Conservation (phyloP, 2,888 invertebrate species). For the Laspeyria flexula region DNA sequence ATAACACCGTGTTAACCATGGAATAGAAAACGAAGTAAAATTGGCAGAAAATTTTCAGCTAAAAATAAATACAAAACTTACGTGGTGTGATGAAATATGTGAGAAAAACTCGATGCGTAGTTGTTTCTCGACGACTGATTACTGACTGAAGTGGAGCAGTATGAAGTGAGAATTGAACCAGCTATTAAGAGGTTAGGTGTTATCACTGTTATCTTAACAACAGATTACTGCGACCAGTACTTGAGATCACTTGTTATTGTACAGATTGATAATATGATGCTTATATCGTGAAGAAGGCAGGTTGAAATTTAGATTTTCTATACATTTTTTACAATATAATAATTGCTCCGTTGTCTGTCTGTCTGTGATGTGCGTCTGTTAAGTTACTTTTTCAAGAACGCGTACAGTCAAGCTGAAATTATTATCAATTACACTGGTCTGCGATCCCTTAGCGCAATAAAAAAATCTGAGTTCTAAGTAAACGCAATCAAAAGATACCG, state of each 20-base stretch:
- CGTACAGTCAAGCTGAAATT: no score
- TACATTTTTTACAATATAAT: no score
- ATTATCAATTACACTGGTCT: no score
- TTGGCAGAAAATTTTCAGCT: conserved; percentile 9
- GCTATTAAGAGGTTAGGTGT: conserved; percentile 45
- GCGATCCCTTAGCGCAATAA: no score
- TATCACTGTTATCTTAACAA: conserved; percentile 57
- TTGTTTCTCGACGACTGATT: conserved; percentile 5
- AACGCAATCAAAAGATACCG: no score
- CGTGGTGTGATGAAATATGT: conserved; percentile 20
- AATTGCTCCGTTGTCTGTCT: no score
- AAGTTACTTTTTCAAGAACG: no score
- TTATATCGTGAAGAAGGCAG: not conserved
- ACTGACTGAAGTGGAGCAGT: conserved; percentile 18
- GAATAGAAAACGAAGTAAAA: no score
- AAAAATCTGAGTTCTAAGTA: no score
- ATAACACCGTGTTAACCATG: no score
- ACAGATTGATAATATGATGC: not conserved
- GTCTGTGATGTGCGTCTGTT: no score
- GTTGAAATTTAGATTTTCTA: no score
- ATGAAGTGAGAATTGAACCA: conserved; percentile 26
- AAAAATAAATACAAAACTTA: conserved; percentile 33
- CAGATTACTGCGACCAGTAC: conserved; percentile 30
- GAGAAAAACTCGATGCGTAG: conserved; percentile 19
- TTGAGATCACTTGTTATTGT: not conserved